A percentile compares a stretch with the other conserved stretches of the same genome.
Evolutionary conservation across 2,888 invertebrate species (phyloP).

Genomic region (Ennomos fuscantarius): DNA sequence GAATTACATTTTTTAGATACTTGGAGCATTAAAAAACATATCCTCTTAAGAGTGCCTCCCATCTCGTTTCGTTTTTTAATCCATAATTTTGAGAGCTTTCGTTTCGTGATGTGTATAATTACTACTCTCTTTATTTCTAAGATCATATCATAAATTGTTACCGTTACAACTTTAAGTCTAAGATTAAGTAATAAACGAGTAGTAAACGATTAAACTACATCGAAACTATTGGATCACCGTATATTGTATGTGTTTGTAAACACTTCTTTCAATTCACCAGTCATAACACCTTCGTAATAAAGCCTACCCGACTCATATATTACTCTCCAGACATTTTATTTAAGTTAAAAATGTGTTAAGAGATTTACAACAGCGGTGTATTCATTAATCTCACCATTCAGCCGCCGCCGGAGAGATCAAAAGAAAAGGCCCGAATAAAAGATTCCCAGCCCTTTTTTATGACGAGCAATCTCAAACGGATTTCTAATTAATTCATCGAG

Average conservation of each 20-base stretch:
- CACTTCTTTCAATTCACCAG: constrained; percentile 12
- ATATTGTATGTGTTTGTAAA: constrained; percentile 14
- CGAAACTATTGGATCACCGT: constrained; percentile 2
- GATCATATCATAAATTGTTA: too few relatives aligned
- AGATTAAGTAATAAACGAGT: too few relatives aligned
- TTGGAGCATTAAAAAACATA: too few relatives aligned
- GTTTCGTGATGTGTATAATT: too few relatives aligned
- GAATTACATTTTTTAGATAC: too few relatives aligned
- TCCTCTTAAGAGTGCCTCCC: too few relatives aligned
- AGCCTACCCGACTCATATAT: constrained; percentile 37
- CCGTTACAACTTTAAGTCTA: too few relatives aligned
- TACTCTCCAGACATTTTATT: constrained; percentile 52
- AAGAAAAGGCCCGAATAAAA: constrained; percentile 41
- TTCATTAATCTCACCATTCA: constrained; percentile 44
- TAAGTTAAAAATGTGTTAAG: constrained; percentile 54
- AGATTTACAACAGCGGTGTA: constrained; percentile 49
- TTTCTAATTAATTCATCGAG: constrained; percentile 61
- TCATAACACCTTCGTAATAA: constrained; percentile 28
- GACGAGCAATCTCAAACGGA: constrained; percentile 49
- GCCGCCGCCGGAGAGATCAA: constrained; percentile 49
- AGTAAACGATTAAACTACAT: background rate
- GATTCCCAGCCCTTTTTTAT: constrained; percentile 45
- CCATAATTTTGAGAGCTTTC: too few relatives aligned
- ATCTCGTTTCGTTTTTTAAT: too few relatives aligned
- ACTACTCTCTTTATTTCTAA: too few relatives aligned